A percentile compares a stretch with the other conserved stretches of the same genome.
phyloP scores from a whole-genome alignment of 2,888 invertebrate genomes.

The Megalurothrips usitatus region DNA sequence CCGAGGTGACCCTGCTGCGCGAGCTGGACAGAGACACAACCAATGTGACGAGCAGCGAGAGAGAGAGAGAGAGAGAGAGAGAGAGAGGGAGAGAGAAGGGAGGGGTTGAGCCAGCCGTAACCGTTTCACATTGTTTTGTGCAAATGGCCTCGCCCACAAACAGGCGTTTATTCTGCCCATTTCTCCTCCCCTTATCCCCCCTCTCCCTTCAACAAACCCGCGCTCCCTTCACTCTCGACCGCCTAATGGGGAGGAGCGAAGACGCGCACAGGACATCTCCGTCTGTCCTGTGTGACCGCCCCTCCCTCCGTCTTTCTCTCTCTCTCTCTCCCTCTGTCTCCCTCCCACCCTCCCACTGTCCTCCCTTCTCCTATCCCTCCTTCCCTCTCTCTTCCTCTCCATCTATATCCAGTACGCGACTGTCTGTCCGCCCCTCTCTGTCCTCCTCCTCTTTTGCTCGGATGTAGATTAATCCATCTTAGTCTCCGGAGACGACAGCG shows the following conservation, averaged over 20 bases:
- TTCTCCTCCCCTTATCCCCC: not conserved
- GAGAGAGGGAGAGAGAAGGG: too few relatives aligned
- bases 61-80: too few relatives aligned
- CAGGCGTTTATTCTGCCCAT: not conserved
- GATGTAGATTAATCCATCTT: conserved; percentile 21
- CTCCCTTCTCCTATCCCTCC: not conserved
- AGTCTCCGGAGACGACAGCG: conserved; percentile 5
- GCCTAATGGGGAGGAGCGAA: conserved; percentile 1
- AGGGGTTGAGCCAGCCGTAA: too few relatives aligned
- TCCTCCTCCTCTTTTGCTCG: not conserved
- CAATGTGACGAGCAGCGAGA: too few relatives aligned
- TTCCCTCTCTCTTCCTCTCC: not conserved
- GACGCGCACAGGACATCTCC: not conserved
- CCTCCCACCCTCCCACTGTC: too few relatives aligned
- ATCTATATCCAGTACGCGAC: not conserved
- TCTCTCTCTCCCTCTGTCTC: not conserved
- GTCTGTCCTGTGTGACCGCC: not conserved
- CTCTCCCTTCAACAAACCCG: too few relatives aligned
- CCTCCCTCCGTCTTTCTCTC: not conserved
- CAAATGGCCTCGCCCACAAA: conserved; percentile 2
- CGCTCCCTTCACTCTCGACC: not conserved
- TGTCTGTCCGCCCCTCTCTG: not conserved
- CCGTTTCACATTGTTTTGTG: not conserved
- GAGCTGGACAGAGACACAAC: too few relatives aligned
- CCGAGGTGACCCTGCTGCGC: too few relatives aligned